Base-by-base conservation (phyloP, 2,797 vertebrate species). In the Spondyliosoma cantharus region DNA sequence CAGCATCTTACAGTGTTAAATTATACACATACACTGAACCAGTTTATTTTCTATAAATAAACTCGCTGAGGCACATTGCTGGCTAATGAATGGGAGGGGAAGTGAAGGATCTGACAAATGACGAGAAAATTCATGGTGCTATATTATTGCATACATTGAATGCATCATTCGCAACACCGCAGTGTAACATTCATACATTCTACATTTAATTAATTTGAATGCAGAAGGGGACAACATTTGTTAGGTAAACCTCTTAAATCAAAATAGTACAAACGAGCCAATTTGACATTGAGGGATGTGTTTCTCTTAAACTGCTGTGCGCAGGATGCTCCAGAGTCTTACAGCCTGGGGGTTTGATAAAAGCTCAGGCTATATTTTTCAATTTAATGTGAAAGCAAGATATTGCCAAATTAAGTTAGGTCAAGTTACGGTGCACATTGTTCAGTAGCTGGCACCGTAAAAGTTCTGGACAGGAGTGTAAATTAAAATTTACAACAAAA, bases 281-380 rank as follows among this genome's bases (percentile, higher is more conserved):
- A 14, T 43, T 73, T 80, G 25, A 15, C 42, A 27, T 19, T 42
- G 56, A 16, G 16, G 12, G 16, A 25, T 32, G 24, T 24, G 25
- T n/a, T 58, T 45, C 37, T 63, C 52, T 22, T 50, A 25, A 60
- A 24, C 24, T 65, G 24, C 56, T 42, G 22, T 19, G 29, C 32
- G 16, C 29, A n/a, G 20, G 59, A 59, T 17, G 54, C n/a, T 42
- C 7, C 37, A 43, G 17, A 59, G 32, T 59, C 46, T 25, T 14
- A 43, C 27, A 75, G 48, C 53, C 25, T 43, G 11, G 24, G 15
- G 27, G 63, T 49, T 20, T 61, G 8, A 67, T 37, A 37, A 46
- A 53, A 62, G 58, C 65, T 48, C 25, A 48, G 58, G 59, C 37
- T 37, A 6, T 63, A 24, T 59, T 75, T 58, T 16, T 69, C 5